Evolutionary conservation across 2,888 invertebrate genomes (phyloP).

Genomic region (Trichopoda pennipes): DNA sequence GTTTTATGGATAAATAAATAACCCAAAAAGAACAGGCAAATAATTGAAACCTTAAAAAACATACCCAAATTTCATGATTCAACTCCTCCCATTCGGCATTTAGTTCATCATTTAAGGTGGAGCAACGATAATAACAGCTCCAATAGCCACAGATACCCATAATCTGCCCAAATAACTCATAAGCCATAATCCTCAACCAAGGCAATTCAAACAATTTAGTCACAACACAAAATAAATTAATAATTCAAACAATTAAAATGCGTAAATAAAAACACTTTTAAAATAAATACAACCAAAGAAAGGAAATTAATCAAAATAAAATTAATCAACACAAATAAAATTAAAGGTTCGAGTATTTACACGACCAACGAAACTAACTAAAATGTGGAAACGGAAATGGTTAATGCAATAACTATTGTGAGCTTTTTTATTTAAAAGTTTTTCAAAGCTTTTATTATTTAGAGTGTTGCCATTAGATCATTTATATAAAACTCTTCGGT

Average conservation of each 20-base stretch:
- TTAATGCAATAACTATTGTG: not conserved
- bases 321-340: conserved; percentile 36
- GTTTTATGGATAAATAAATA: conserved; percentile 1
- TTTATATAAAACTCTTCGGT: too few relatives aligned
- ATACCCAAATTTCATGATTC: conserved; percentile 78
- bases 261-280: conserved; percentile 17
- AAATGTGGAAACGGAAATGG: conserved; percentile 9
- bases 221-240: conserved; percentile 18
- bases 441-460: not conserved
- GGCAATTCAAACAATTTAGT: conserved; percentile 22
- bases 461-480: not conserved
- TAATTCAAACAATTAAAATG: conserved; percentile 8
- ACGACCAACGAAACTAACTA: conserved; percentile 21
- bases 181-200: conserved; percentile 31
- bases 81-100: conserved; percentile 77
- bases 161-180: conserved; percentile 60
- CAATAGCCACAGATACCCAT: conserved; percentile 72
- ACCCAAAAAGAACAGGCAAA: not conserved
- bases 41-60: conserved; percentile 68
- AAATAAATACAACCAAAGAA: conserved; percentile 59
- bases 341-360: conserved; percentile 24
- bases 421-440: not conserved
- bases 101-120: conserved; percentile 74
- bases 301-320: conserved; percentile 15
- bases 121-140: conserved; percentile 75